A percentile compares a stretch with the other conserved stretches of the same genome.
These are phyloP conservation scores for Dyspetes luteomarginatus DNA, from an alignment of 2,888 invertebrate species.

Conservation along the genomic window DNA sequence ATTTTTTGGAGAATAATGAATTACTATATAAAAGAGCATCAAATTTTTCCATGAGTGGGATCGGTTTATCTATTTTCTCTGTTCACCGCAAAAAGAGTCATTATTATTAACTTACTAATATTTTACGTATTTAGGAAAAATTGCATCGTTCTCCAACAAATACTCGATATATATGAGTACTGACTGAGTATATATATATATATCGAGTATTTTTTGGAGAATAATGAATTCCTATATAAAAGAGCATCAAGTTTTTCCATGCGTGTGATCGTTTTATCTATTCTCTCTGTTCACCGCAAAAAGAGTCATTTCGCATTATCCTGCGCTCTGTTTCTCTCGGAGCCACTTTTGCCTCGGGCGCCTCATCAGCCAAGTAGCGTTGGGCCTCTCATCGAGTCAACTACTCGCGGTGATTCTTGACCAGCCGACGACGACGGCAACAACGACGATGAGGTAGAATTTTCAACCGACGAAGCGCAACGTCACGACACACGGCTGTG, in stretches of 20 bases:
- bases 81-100: too few species aligned
- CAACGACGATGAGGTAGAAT: constrained; percentile 57
- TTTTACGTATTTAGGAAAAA: too few species aligned
- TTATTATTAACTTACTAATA: too few species aligned
- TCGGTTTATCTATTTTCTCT: constrained; percentile 4
- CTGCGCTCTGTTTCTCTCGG: constrained; percentile 75
- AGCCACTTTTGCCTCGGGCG: too few species aligned
- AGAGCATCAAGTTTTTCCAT: too few species aligned
- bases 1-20: constrained; percentile 14
- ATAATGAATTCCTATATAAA: not conserved
- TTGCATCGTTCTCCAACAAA: too few species aligned
- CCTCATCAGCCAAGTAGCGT: too few species aligned
- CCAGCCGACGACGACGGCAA: constrained; percentile 67
- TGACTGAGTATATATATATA: too few species aligned
- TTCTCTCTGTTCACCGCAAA: not conserved
- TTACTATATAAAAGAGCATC: too few species aligned
- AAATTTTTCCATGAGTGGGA: too few species aligned
- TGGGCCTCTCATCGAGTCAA: constrained; percentile 52
- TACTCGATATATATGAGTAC: too few species aligned
- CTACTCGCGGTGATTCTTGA: constrained; percentile 61
- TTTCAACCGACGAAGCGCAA: constrained; percentile 74
- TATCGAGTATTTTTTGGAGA: constrained; percentile 12
- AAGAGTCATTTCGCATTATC: constrained; percentile 58
- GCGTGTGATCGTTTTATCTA: not conserved
- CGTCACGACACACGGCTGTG: constrained; percentile 55